Percentiles rank a stretch among this genome's conserved stretches.
Evolutionary conservation across 2,113 vertebrate species (phyloP).

Genomic region (Salminus brasiliensis): DNA sequence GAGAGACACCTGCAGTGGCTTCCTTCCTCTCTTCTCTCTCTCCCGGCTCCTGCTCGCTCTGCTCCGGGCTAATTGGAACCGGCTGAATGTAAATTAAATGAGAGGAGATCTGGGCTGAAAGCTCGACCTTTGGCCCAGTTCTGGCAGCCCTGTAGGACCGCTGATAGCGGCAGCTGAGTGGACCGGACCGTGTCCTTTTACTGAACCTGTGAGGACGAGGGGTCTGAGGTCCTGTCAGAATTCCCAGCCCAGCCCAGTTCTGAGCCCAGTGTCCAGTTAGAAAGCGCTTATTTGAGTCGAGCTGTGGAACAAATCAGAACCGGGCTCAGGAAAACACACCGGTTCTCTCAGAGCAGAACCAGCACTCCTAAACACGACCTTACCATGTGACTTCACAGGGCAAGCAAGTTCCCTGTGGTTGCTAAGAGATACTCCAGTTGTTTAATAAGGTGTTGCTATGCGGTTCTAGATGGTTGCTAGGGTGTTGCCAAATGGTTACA

Average conservation of each 20-base stretch:
- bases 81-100: slow-evolving; percentile 49
- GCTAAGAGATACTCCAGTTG: no score
- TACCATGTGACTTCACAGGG: no score
- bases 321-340: no score
- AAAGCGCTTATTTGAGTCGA: neutral
- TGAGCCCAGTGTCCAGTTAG: neutral
- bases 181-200: neutral
- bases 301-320: neutral
- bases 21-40: slow-evolving; percentile 27
- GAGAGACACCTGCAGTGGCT: slow-evolving; percentile 3
- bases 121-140: slow-evolving; percentile 69
- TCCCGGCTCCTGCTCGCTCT: no score
- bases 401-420: no score
- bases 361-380: no score
- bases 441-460: no score
- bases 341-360: no score
- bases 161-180: neutral
- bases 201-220: neutral
- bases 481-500: no score
- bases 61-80: slow-evolving; percentile 72
- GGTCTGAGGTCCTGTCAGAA: neutral
- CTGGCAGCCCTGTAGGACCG: slow-evolving; percentile 13
- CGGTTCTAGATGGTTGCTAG: no score
- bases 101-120: slow-evolving; percentile 37
- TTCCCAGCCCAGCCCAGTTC: neutral